A percentile compares a stretch with the other conserved stretches of the same genome.
phyloP scores from a whole-genome alignment of 2,888 invertebrate species.

The Celastrina argiolus region DNA sequence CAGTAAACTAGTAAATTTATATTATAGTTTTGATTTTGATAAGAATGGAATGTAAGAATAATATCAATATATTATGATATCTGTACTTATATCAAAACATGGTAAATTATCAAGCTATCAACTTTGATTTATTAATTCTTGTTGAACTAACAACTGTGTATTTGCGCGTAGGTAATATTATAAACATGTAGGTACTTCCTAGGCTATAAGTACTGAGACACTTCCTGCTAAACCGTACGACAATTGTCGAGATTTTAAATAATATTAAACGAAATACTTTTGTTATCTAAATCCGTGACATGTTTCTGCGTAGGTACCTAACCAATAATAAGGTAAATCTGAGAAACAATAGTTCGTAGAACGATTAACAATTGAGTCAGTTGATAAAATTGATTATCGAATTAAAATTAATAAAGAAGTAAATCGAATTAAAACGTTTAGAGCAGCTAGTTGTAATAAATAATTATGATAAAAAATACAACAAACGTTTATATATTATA shows the following conservation, averaged over 20 bases:
- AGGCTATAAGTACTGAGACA: not conserved
- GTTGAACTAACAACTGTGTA: not conserved
- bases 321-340: not conserved
- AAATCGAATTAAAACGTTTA: not conserved
- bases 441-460: too few species aligned
- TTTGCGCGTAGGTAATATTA: not conserved
- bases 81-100: not conserved
- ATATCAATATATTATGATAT: slow-evolving; percentile 3
- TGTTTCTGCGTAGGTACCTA: not conserved
- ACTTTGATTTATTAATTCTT: slow-evolving; percentile 9
- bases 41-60: slow-evolving; percentile 19
- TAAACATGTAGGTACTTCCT: not conserved
- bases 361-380: not conserved
- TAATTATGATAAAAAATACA: too few species aligned
- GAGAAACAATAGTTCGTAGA: not conserved
- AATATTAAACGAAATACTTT: not conserved
- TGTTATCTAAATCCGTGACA: not conserved
- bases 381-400: not conserved
- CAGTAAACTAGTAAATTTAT: not conserved
- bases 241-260: not conserved
- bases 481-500: too few species aligned
- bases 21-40: slow-evolving; percentile 9
- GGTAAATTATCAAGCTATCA: slow-evolving; percentile 8
- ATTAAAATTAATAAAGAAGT: not conserved
- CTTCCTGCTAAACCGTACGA: not conserved